Base-by-base conservation (phyloP, 1,140 invertebrate genomes). In the Dendrolimus punctatus region DNA sequence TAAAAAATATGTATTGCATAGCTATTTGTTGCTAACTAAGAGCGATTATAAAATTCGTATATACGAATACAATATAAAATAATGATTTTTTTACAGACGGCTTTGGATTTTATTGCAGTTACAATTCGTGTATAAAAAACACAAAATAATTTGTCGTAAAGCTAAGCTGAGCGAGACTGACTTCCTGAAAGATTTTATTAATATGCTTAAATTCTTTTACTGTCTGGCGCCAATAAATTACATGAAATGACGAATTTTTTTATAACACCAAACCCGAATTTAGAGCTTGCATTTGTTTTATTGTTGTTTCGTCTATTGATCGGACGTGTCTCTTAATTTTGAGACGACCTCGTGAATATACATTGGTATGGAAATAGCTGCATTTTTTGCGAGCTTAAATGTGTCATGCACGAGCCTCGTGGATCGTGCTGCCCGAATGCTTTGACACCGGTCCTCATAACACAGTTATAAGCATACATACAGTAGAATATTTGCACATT, bases 381-480 rank as follows among this genome's bases (percentile, higher is more conserved):
- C 56, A 58, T 50, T 47, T 41, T 53, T 58, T 50, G 42, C 53
- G 49, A 48, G 46, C 39, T 46, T 23, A 49, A 49, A 46, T 57
- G 50, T 57, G 48, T 39, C 50, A 48, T 40, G 49, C 40, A 41
- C 48, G 53, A 41, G 51, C 48, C 40, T 53, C 42, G 51, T 44
- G n/a, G 50, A 47, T 50, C 51, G 56, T 58, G 50, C 53, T 58
- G 47, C 39, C 42, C 47, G 51, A 58, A 51, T 8, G 5, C 42
- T 42, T 51, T 44, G 44, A 38, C 49, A 40, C 42, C 39, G 65
- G 68, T 62, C 69, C 69, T 55, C 69, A 58, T 55, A 54, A 51
- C 49, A 23, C 23, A 23, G 23, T 23, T 23, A 23, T 23, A 23
- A 23, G 23, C 23, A 23, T 23, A 23, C 23, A 23, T 23, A 23